Percentiles rank a stretch among this genome's conserved stretches.
Evolutionary conservation across 1,140 invertebrate species (phyloP).

Genomic region (Philaenus spumarius): DNA sequence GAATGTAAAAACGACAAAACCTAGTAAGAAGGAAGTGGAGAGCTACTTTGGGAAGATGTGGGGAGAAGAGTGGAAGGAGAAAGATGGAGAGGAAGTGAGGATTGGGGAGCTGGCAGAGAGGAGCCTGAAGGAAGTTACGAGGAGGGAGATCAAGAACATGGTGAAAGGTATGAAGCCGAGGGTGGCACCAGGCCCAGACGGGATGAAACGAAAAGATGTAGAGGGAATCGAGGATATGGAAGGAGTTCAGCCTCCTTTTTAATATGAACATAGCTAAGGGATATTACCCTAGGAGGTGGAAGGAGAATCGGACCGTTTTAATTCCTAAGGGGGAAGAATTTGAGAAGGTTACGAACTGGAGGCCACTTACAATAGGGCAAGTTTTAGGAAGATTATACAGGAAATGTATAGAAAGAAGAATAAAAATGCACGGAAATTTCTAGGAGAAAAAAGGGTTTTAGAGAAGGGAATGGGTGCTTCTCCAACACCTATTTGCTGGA

Average conservation of each 20-base stretch:
- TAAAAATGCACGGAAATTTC: neutral
- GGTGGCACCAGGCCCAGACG: too few relatives aligned
- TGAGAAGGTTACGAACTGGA: neutral
- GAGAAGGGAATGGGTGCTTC: neutral
- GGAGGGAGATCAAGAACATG: too few relatives aligned
- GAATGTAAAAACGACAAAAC: too few relatives aligned
- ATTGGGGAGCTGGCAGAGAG: neutral
- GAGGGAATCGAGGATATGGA: neutral
- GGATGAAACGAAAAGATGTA: neutral
- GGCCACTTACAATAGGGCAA: neutral
- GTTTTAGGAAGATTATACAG: too few relatives aligned
- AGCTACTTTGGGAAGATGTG: neutral
- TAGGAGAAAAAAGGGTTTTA: neutral
- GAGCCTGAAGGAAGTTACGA: neutral
- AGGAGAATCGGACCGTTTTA: neutral
- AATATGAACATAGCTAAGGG: neutral
- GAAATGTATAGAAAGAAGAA: neutral
- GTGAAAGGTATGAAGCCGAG: neutral
- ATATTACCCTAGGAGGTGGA: too few relatives aligned
- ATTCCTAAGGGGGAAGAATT: neutral
- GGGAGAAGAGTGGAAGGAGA: neutral
- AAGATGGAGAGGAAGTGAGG: neutral
- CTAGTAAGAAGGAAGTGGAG: neutral
- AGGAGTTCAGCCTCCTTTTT: neutral
- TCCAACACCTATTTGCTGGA: constrained; percentile 7